Conservation (phyloP, 2,797 vertebrate genomes). For the Pitangus sulphuratus region DNA sequence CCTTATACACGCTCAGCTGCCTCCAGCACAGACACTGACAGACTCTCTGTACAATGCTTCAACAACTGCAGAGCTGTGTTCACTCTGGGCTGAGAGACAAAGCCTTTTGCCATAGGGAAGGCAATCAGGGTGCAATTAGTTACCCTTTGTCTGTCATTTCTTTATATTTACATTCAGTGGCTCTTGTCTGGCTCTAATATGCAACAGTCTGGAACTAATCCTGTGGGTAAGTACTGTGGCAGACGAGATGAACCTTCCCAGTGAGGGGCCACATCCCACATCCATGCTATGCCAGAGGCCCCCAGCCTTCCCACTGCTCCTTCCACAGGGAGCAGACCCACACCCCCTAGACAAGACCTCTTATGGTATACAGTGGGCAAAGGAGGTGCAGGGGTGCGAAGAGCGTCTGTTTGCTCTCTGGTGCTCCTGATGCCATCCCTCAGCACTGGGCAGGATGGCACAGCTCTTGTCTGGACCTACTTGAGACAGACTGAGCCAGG, state of each 20-base stretch:
- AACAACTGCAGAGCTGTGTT: slow-evolving; percentile 2
- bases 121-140: not conserved
- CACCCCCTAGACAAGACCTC: accelerated
- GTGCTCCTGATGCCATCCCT: accelerated
- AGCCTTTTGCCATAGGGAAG: not conserved
- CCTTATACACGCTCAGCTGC: not conserved
- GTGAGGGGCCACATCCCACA: not conserved
- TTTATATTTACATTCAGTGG: not conserved
- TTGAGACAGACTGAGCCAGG: accelerated
- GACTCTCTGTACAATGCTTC: not conserved
- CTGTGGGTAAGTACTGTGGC: not conserved
- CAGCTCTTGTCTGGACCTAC: accelerated
- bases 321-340: not conserved
- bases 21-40: not conserved
- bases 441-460: accelerated
- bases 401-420: accelerated
- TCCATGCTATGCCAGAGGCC: accelerated
- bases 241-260: accelerated
- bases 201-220: slow-evolving; percentile 15
- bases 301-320: accelerated
- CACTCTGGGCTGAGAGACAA: not conserved
- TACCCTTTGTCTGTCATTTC: not conserved
- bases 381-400: accelerated
- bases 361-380: accelerated
- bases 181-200: not conserved